Conservation (phyloP, 2,888 invertebrate genomes). For the Anthophora plumipes region DNA sequence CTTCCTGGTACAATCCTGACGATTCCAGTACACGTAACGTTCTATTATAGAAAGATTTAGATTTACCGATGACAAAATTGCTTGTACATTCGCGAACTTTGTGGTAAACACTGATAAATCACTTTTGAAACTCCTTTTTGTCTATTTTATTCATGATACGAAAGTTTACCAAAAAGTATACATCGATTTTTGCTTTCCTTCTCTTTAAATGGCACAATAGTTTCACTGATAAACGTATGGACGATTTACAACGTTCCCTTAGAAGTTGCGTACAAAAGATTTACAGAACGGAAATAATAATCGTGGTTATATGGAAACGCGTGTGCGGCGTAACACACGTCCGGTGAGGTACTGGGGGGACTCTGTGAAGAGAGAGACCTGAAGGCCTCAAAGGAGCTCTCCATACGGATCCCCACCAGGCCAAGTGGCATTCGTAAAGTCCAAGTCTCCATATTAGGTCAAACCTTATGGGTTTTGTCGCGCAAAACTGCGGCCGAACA, state of each 20-base stretch:
- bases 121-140: background rate
- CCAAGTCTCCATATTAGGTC: slow-evolving; percentile 83
- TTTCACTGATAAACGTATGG: background rate
- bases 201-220: background rate
- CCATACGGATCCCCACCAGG: slow-evolving; percentile 77
- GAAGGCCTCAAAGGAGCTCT: slow-evolving; percentile 76
- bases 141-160: background rate
- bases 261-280: background rate
- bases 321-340: slow-evolving; percentile 81
- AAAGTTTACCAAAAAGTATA: too few species aligned
- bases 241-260: background rate
- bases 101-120: background rate
- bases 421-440: slow-evolving; percentile 74
- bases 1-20: background rate
- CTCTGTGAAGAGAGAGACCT: slow-evolving; percentile 76
- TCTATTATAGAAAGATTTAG: background rate
- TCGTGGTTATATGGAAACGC: slow-evolving; percentile 64
- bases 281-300: slow-evolving; percentile 47
- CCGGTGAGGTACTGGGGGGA: slow-evolving; percentile 81
- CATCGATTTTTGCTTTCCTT: background rate
- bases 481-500: slow-evolving; percentile 68
- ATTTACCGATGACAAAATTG: too few species aligned
- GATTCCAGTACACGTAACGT: background rate
- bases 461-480: slow-evolving; percentile 84
- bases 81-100: background rate